Evolutionary conservation across 2,113 vertebrate species (phyloP).

Genomic region (Procavia capensis): DNA sequence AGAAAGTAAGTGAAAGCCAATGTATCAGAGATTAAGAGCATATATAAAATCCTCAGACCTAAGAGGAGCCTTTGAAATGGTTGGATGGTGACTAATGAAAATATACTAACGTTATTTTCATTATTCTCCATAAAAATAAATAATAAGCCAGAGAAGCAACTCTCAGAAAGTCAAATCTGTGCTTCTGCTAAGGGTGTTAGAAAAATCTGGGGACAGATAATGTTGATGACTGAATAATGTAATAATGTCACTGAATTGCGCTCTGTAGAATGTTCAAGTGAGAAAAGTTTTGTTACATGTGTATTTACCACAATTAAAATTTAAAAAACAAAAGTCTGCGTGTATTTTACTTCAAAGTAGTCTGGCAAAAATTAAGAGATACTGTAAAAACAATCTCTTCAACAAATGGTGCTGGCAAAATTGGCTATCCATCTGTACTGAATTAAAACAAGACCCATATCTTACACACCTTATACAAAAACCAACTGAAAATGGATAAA

Average conservation of each 20-base stretch:
- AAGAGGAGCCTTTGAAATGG: neutral
- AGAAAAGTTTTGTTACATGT: neutral
- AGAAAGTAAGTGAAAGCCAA: neutral
- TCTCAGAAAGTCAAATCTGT: neutral
- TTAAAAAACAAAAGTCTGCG: neutral
- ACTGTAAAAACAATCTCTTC: no score
- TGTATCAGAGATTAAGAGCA: neutral
- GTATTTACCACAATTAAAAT: neutral
- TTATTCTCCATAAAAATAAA: neutral
- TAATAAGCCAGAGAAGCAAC: neutral
- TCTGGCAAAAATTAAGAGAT: conserved; percentile 18
- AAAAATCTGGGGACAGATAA: neutral
- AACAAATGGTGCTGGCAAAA: no score
- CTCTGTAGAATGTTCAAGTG: neutral
- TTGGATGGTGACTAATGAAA: conserved; percentile 17
- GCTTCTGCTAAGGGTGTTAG: neutral
- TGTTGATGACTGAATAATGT: neutral
- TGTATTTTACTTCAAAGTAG: conserved; percentile 47
- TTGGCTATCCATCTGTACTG: no score
- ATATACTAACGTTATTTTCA: neutral
- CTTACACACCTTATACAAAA: no score
- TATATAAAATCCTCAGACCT: neutral
- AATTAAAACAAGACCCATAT: no score
- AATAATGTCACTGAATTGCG: neutral
- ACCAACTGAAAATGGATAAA: no score